Evolutionary conservation across 2,888 invertebrate species (phyloP).

Genomic region (Imbricaverruca yamaguchii): DNA sequence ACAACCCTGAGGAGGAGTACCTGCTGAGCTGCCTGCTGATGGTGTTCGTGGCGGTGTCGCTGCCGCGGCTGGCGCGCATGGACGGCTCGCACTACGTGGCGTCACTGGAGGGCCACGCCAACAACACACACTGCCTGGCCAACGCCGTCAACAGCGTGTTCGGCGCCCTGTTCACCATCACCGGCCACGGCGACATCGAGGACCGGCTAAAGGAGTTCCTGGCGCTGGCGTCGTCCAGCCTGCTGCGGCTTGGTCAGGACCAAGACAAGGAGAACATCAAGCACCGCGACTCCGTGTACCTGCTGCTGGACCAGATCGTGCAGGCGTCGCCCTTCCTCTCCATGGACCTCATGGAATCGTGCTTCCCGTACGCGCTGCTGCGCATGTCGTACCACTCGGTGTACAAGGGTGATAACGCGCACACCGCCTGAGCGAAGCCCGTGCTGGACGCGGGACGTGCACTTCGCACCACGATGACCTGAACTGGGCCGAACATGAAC

Average conservation of each 20-base stretch:
- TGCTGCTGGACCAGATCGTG: constrained; percentile 92
- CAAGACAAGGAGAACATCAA: constrained; percentile 87
- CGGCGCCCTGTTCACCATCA: constrained; percentile 91
- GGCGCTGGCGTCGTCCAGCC: constrained; percentile 67
- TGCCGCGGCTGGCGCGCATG: constrained; percentile 85
- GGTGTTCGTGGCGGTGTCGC: constrained; percentile 97
- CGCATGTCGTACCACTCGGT: constrained; percentile 97
- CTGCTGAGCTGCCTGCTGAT: constrained; percentile 86
- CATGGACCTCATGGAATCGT: constrained; percentile 96
- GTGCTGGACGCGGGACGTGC: no score
- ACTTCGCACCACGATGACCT: no score
- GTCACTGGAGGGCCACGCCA: constrained; percentile 86
- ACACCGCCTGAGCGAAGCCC: neutral
- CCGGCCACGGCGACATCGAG: constrained; percentile 91
- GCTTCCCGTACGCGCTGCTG: constrained; percentile 96
- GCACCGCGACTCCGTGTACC: constrained; percentile 93
- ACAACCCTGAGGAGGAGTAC: constrained; percentile 86
- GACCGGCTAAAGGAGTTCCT: constrained; percentile 94
- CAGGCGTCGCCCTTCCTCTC: constrained; percentile 97
- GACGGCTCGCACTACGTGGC: constrained; percentile 66
- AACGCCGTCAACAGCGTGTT: constrained; percentile 92
- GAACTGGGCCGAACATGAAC: no score
- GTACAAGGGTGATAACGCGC: constrained; percentile 52
- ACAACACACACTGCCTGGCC: constrained; percentile 98
- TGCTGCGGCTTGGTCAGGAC: constrained; percentile 89